Base-by-base conservation (phyloP, 2,888 invertebrate genomes). In the Lepidocyrtoides sp. region DNA sequence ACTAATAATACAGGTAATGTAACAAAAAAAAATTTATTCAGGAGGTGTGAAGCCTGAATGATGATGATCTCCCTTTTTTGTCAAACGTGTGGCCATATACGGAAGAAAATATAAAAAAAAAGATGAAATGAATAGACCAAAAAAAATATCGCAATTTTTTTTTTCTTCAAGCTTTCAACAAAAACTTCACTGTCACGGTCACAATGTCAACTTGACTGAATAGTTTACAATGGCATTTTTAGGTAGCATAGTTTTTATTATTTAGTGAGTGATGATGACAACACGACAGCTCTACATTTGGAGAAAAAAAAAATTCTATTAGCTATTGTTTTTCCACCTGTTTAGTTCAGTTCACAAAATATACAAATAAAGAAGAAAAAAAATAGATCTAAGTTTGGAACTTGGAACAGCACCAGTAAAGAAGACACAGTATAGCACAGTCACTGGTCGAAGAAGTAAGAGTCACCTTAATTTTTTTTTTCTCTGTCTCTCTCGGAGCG, bases 101-200 rank as follows among this genome's bases (percentile, higher is more conserved):
- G 88, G 87, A n/a, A 88, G 29, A 81, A 88, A 63, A 5, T 2
- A 32, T 26, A 66, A 63, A 79, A 48, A 66, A 86, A 17, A 32
- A 32, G 60, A 29, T 51, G 4, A 69, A 14, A 84, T 48, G 51
- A 17, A 69, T n/a, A 32, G 36, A 36, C 41, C 14, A 0, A 17
- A 10, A 8, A 60, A 20, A 44, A 20, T 8, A 14, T 48, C 17
- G 44, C 26, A 57, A 66, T 66, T 66, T 83, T 83, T 23, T 66
- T n/a, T 8, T n/a, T n/a, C n/a, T n/a, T 14, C 63, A 41, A 2
- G 20, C 48, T n/a, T 60, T 36, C 82, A 82, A 14, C 87, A 41
- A 20, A 48, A 69, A 41, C n/a, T 81, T n/a, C 57, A 81, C 81
- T 60, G 82, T 83, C 82, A 89, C 89, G 82, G 89, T 83, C 89